Conservation (phyloP, 2,888 invertebrate species). For the Andrena bucephala region DNA sequence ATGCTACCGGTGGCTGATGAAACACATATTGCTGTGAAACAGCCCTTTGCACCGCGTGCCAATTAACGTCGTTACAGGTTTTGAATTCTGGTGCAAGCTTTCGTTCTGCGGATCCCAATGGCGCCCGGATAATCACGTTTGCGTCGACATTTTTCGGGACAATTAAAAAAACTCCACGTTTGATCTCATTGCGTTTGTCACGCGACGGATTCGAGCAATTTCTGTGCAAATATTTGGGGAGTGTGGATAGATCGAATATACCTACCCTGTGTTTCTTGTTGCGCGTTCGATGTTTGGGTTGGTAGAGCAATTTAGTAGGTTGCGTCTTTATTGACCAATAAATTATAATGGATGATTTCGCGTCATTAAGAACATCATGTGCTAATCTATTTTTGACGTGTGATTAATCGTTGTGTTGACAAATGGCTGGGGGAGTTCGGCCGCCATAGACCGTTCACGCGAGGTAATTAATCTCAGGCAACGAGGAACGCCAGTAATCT, state of each 20-base stretch:
- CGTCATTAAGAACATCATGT: constrained; percentile 55
- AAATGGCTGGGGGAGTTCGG: constrained; percentile 43
- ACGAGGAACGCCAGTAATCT: constrained; percentile 14
- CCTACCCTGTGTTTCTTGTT: too few species aligned
- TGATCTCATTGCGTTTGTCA: too few species aligned
- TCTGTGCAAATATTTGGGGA: too few species aligned
- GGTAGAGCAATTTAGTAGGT: too few species aligned
- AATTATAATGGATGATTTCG: constrained; percentile 58
- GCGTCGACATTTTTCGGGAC: too few species aligned
- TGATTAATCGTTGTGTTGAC: constrained; percentile 62
- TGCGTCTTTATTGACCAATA: constrained; percentile 36
- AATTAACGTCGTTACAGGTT: constrained; percentile 7
- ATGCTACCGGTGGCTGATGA: constrained; percentile 26
- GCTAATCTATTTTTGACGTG: constrained; percentile 50
- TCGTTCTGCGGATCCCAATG: not conserved
- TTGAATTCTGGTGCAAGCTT: not conserved
- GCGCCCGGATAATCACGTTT: not conserved
- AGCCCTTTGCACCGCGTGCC: not conserved
- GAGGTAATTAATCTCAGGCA: constrained; percentile 43
- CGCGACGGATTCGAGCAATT: too few species aligned
- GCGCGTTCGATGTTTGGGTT: too few species aligned
- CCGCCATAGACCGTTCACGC: constrained; percentile 7
- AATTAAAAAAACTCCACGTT: too few species aligned
- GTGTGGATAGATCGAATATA: too few species aligned
- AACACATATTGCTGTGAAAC: not conserved